Base-by-base conservation (phyloP, 2,888 invertebrate genomes). In the Agrochola lota region DNA sequence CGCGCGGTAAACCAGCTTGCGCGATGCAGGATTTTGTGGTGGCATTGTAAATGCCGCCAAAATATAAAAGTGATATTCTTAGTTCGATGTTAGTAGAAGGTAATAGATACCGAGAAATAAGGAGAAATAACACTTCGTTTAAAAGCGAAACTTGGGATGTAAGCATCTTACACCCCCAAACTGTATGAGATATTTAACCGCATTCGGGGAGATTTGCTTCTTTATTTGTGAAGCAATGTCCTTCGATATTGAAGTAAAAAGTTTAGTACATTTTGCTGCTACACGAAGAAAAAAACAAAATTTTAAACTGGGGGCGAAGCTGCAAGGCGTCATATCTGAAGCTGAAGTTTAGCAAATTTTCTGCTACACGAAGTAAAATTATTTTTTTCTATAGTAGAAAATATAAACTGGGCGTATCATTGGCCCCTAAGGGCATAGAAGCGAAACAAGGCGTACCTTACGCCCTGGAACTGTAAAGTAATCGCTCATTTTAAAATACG, bases 1-100 rank as follows among this genome's bases (percentile, higher is more conserved):
- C 46, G 46, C 46, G 46, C 46, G 46, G 46, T 46, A 46, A 46
- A 46, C 15, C 5, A 6, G 46, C 46, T 46, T 46, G 46, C 46
- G 12, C 12, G 12, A 43, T 12, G 43, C 43, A 43, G 2, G 43
- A 46, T 46, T 46, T 46, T 46, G 4, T 46, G 46, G 46, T 46
- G 46, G 43, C 43, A 11, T 7, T 43, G 40, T 43, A 0, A 1
- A 43, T 43, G 40, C 40, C 40, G 9, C 40, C 46, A 46, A 12
- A 46, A 35, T 30, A 9, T 9, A n/a, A 6, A 46, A 71, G 20
- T n/a, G 20, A 35, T 46, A 66, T 57, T 23, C 12, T 46, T 76
- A 66, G 23, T 74, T 74, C 35, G 66, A 26, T 74, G 46, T 17
- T 23, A 57, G 11, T 20, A 9, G 62, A 63, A 30, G 46, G 46